Evolutionary conservation across 92 coral and sea anemone species (phyloP), one percentile per base, ranked within the genome.

Genomic region (Paragorgia papillata): DNA sequence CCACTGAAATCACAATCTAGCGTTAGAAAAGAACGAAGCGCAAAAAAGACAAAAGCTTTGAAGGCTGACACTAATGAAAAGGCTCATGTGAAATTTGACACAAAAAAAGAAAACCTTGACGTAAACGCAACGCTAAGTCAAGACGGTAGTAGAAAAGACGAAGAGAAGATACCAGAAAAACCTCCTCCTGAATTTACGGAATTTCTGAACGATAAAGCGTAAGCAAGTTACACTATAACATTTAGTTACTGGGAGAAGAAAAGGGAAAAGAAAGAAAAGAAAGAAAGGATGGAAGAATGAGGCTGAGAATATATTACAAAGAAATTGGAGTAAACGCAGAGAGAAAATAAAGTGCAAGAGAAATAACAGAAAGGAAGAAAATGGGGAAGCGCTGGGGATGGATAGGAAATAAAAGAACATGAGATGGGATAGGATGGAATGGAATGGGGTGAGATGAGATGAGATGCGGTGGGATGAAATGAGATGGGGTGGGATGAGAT

Each of bases 161-260:
- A 88, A 7, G 67, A 55, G 63, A 85, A 85, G 73, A 75, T 61
- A 32, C 87, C 75, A 28, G 90, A 83, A 70, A 86, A 88, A 18
- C 89, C 85, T 15, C 86, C 66, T 22, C 96, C 96, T n/a, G 97
- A 90, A 30, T 90, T 95, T 87, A 84, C 82, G 39, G 91, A 90
- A 64, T 88, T 90, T 9, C 79, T 94, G 18, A 96, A 91, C 53
- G 89, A 91, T 64, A 94, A 94, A 81, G 89, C 89, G 98, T 94
- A 50, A 63, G 92, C 61, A 17, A 29, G n/a, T n/a, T n/a, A n/a
- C n/a, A n/a, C 12, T 83, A 9, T 35, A 37, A 21, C 17, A 56
- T 69, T 79, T 31, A n/a, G 27, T 19, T 55, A 22, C 24, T 19
- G n/a, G 15, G n/a, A n/a, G n/a, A 46, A 46, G 53, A n/a, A 46